Percentiles rank a stretch among this genome's conserved stretches.
Evolutionary conservation across 1,140 invertebrate genomes (phyloP).

Genomic region (Aphelenchoides fujianensis): DNA sequence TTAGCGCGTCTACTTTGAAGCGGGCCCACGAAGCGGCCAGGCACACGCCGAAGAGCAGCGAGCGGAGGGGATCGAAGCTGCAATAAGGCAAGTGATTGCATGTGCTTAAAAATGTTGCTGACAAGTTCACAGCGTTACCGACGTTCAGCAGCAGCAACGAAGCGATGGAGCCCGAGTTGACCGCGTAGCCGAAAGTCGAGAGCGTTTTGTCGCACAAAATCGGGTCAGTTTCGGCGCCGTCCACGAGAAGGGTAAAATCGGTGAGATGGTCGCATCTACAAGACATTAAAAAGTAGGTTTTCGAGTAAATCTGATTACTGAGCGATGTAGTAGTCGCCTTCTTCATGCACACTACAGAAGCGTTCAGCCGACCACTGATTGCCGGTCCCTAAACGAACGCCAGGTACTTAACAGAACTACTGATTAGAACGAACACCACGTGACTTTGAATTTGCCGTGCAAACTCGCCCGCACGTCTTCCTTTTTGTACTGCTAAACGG

Average conservation of each 20-base stretch:
- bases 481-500: background rate
- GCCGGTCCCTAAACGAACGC: too few relatives aligned
- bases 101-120: conserved; percentile 15
- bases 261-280: too few relatives aligned
- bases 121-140: conserved; percentile 9
- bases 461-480: background rate
- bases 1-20: conserved; percentile 15
- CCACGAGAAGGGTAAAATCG: background rate
- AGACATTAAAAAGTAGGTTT: too few relatives aligned
- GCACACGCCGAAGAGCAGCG: background rate
- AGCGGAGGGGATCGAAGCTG: conserved; percentile 17
- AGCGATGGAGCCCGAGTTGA: conserved; percentile 14
- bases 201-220: conserved; percentile 11
- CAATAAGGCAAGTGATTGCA: conserved; percentile 18
- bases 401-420: too few relatives aligned
- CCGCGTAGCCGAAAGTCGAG: conserved; percentile 4
- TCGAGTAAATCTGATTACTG: too few relatives aligned
- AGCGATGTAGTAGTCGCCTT: conserved; percentile 1
- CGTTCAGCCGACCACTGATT: background rate
- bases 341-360: background rate
- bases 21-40: conserved; percentile 4
- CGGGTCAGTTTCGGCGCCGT: conserved; percentile 20
- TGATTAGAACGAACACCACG: too few relatives aligned
- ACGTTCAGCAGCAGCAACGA: conserved; percentile 12
- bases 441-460: conserved; percentile 14